These are phyloP conservation scores for Oplegnathus fasciatus DNA, from an alignment of 2,113 vertebrate genomes.

Conservation along the genomic window DNA sequence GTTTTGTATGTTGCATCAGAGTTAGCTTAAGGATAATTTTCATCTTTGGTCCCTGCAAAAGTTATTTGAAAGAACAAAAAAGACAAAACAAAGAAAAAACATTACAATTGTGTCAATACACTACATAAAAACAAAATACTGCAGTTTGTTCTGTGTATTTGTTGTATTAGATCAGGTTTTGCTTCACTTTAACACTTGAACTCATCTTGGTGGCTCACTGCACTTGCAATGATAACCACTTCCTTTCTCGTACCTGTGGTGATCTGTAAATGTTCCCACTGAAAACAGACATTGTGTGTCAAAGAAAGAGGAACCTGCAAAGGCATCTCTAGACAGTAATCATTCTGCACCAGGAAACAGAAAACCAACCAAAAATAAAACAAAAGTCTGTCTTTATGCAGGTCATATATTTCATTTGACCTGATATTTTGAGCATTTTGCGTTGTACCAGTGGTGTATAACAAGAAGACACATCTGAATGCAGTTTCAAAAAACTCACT, in stretches of 20 bases:
- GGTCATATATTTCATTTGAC: background rate
- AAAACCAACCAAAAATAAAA: background rate
- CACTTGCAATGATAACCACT: background rate
- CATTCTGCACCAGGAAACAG: background rate
- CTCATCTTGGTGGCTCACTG: background rate
- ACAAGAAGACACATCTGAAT: background rate
- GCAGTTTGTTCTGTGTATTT: background rate
- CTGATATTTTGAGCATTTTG: background rate
- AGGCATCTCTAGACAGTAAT: no score
- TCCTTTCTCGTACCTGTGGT: background rate
- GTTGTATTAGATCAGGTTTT: background rate
- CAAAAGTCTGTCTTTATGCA: background rate
- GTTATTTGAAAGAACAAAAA: background rate
- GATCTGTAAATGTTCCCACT: no score
- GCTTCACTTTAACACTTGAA: background rate
- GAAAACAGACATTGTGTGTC: no score
- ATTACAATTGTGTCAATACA: background rate
- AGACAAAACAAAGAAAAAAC: background rate
- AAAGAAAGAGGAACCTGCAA: background rate
- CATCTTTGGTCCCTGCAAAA: background rate
- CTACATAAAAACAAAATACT: background rate
- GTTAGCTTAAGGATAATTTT: background rate
- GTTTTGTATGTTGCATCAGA: background rate
- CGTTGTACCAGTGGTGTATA: background rate
- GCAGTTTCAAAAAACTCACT: no score